Evolutionary conservation across 2,888 invertebrate genomes (phyloP).

Genomic region (Yponomeuta malinellus): DNA sequence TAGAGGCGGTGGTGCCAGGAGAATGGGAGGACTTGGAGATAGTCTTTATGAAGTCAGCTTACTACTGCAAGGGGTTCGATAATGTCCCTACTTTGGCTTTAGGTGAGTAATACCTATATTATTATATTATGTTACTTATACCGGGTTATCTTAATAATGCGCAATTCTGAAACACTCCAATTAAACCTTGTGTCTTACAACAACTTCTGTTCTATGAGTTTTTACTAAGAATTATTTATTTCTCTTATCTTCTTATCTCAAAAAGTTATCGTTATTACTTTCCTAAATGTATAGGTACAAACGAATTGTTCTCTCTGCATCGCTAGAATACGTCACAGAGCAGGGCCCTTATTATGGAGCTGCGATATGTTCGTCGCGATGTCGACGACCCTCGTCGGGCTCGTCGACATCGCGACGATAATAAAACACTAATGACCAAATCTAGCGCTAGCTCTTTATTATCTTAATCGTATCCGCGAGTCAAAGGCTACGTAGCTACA

Average conservation of each 20-base stretch:
- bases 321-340: neutral
- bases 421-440: neutral
- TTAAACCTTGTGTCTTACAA: too few relatives aligned
- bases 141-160: too few relatives aligned
- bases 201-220: neutral
- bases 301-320: too few relatives aligned
- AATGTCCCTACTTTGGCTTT: constrained; percentile 31
- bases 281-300: too few relatives aligned
- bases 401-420: too few relatives aligned
- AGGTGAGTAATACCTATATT: constrained; percentile 37
- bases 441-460: neutral
- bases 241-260: too few relatives aligned
- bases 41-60: constrained; percentile 45
- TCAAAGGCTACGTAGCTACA: constrained; percentile 6
- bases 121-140: too few relatives aligned
- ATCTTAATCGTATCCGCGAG: neutral
- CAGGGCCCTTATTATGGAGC: neutral
- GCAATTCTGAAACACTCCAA: too few relatives aligned
- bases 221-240: too few relatives aligned
- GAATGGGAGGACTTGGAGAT: constrained; percentile 44
- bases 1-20: constrained; percentile 42
- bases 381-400: too few relatives aligned
- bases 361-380: too few relatives aligned
- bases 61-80: constrained; percentile 38
- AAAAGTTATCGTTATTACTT: too few relatives aligned